Evolutionary conservation across 2,113 vertebrate genomes (phyloP), one percentile per base, ranked within the genome.

Genomic region (Centropus bengalensis): DNA sequence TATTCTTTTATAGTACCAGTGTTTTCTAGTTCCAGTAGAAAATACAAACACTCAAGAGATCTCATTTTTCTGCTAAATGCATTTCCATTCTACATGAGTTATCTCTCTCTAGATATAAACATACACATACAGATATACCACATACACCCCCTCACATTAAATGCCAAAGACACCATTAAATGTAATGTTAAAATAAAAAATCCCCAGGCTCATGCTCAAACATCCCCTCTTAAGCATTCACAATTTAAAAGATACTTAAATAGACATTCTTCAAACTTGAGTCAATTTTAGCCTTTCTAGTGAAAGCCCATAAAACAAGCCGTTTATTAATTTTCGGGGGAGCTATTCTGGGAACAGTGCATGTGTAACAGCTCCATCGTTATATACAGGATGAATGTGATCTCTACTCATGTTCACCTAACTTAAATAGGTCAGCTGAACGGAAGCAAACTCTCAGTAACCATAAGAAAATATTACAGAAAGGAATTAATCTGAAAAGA

Each of bases 51-150:
- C 96, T 93, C 93, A 54, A 87, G 92, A 94, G 95, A 91, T 94
- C 94, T 94, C 87, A 94, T 97, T 96, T 97, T 96, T 96, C 92
- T 96, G 93, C 94, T 96, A 97, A 96, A 96, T 95, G 93, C 91
- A 96, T 97, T 97, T 97, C 92, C 83, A 95, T 96, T 95, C 89
- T 91, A 96, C 84, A 91, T 86, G 88, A 94, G 86, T 95, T 95
- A 92, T 94, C 91, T 77, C 92, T 95, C 94, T 95, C 81, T 71
- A 89, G 91, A 94, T 91, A 95, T 85, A 96, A 96, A 96, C 89
- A 88, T 69, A 93, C 88, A 93, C 73, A 93, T 62, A 89, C 5
- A 95, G 92, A 94, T 96, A 93, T 68, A 93, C 92, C 91, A 92
- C 27, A 22, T 40, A 93, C 92, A 94, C 91, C 91, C 86, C 96